phyloP scores from a whole-genome alignment of 37 sponge, comb jelly and placozoan species.

The Ephydatia muelleri region DNA sequence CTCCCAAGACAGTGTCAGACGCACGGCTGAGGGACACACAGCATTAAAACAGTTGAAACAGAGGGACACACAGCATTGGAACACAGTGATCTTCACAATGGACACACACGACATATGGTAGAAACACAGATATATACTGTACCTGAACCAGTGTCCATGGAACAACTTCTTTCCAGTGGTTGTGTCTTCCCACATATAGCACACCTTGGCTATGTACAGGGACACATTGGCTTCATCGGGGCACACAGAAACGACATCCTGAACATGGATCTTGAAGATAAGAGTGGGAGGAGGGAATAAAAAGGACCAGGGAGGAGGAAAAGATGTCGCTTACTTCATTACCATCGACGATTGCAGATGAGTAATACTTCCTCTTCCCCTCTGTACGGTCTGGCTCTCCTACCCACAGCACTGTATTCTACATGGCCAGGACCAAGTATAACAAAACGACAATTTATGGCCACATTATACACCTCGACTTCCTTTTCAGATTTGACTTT shows the following conservation, averaged over 20 bases:
- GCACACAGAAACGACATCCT: conserved; percentile 67
- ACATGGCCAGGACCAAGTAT: background rate
- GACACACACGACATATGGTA: too few species aligned
- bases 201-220: conserved; percentile 64
- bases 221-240: conserved; percentile 59
- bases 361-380: conserved; percentile 56
- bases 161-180: conserved; percentile 58
- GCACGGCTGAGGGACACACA: conserved; percentile 32
- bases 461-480: too few species aligned
- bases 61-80: too few species aligned
- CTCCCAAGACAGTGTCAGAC: conserved; percentile 66
- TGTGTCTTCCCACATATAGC: conserved; percentile 68
- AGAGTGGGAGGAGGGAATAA: background rate
- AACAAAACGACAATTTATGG: too few species aligned
- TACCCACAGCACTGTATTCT: conserved; percentile 72
- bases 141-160: conserved; percentile 76
- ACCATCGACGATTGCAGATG: conserved; percentile 52
- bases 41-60: too few species aligned
- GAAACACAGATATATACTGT: background rate
- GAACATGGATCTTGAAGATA: conserved; percentile 34
- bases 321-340: conserved; percentile 21
- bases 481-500: conserved; percentile 51
- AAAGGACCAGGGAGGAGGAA: background rate
- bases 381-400: conserved; percentile 39
- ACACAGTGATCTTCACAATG: too few species aligned